These are phyloP conservation scores for Ametastegia equiseti DNA, from an alignment of 2,888 invertebrate species.

Conservation along the genomic window DNA sequence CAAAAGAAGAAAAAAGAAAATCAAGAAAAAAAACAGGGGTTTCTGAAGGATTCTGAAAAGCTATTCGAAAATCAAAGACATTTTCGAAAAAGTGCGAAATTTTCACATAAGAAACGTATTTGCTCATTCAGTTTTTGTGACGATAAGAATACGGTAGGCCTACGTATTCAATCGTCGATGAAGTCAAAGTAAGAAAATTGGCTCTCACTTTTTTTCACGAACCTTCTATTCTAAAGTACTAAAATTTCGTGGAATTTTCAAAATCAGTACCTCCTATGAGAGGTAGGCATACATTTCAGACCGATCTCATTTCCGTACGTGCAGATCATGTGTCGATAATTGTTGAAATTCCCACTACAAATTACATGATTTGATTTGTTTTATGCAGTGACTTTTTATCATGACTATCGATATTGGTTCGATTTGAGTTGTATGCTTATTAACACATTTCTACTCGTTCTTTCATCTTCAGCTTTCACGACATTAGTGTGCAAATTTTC, in stretches of 20 bases:
- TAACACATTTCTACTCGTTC: background rate
- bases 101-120: background rate
- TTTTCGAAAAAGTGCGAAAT: background rate
- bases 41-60: background rate
- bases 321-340: background rate
- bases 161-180: background rate
- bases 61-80: background rate
- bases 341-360: background rate
- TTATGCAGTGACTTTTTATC: background rate
- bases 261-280: background rate
- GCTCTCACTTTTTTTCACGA: background rate
- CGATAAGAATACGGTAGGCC: background rate
- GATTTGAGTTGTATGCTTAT: constrained; percentile 1
- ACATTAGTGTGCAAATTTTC: background rate
- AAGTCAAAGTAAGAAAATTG: background rate
- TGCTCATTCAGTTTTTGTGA: background rate
- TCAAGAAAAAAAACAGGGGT: background rate
- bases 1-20: too few species aligned
- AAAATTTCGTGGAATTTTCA: background rate
- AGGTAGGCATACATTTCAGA: background rate
- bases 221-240: background rate
- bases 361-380: background rate
- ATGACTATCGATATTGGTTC: background rate
- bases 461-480: background rate
- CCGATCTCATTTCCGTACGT: background rate